A percentile compares a stretch with the other conserved stretches of the same genome.
These are phyloP conservation scores for Euwallacea similis DNA, from an alignment of 1,140 invertebrate species.

Conservation along the genomic window DNA sequence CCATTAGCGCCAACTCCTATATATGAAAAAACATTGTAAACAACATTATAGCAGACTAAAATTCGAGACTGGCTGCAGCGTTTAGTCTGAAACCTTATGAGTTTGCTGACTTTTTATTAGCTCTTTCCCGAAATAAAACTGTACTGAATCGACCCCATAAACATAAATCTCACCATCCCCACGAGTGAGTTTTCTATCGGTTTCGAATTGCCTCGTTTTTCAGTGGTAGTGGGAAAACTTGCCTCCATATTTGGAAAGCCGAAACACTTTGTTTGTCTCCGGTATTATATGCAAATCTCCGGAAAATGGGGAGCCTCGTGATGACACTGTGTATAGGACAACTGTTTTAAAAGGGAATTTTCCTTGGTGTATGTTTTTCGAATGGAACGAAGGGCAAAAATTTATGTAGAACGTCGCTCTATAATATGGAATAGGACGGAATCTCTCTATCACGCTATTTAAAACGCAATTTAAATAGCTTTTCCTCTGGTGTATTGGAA, in stretches of 20 bases:
- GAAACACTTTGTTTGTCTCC: background rate
- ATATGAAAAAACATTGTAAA: background rate
- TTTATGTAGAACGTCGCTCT: too few species aligned
- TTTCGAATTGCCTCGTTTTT: conserved; percentile 6
- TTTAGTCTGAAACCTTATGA: background rate
- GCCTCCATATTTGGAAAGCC: background rate
- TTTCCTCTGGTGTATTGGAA: background rate
- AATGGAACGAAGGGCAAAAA: too few species aligned
- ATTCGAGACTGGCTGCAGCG: background rate
- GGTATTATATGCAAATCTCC: too few species aligned
- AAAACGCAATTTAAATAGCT: too few species aligned
- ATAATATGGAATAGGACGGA: too few species aligned
- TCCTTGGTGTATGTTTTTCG: too few species aligned
- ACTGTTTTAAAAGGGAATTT: too few species aligned
- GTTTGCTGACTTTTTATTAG: background rate
- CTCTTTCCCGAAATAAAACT: background rate
- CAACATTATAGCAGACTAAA: background rate
- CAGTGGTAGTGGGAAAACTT: background rate
- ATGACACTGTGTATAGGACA: too few species aligned
- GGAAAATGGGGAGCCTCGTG: too few species aligned
- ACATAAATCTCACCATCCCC: conserved; percentile 6
- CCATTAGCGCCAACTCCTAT: too few species aligned
- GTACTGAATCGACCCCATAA: background rate
- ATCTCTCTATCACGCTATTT: too few species aligned
- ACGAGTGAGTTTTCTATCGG: background rate